phyloP scores from a whole-genome alignment of 2,888 invertebrate species.

The Neoascia interrupta region DNA sequence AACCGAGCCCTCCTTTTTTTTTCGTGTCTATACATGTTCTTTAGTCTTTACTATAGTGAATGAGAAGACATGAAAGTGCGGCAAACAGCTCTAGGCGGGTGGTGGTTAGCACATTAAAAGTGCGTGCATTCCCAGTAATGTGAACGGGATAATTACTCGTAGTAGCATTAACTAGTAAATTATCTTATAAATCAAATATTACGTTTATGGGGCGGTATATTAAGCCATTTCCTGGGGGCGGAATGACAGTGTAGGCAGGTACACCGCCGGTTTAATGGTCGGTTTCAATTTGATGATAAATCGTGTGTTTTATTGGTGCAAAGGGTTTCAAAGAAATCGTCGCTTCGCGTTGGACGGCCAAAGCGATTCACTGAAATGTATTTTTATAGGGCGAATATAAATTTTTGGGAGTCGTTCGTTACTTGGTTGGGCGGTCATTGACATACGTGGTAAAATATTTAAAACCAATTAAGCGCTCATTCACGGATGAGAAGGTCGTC shows the following conservation, averaged over 20 bases:
- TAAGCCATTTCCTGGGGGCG: not conserved
- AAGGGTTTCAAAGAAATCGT: constrained; percentile 13
- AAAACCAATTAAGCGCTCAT: too few relatives aligned
- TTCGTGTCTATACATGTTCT: not conserved
- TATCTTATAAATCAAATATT: constrained; percentile 5
- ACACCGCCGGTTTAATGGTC: too few relatives aligned
- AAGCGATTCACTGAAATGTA: too few relatives aligned
- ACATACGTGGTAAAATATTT: too few relatives aligned
- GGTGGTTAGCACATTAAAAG: constrained; percentile 49
- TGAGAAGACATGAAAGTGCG: constrained; percentile 1
- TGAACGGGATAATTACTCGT: constrained; percentile 1
- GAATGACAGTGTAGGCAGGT: not conserved
- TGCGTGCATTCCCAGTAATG: constrained; percentile 17
- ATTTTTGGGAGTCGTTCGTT: too few relatives aligned
- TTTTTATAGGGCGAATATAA: too few relatives aligned
- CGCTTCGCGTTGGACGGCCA: not conserved
- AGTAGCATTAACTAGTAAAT: not conserved
- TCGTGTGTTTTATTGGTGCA: constrained; percentile 15
- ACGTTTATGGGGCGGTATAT: constrained; percentile 9
- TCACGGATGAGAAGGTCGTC: too few relatives aligned
- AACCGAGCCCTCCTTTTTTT: constrained; percentile 53
- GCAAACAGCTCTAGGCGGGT: constrained; percentile 23
- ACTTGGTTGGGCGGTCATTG: too few relatives aligned
- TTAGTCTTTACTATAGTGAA: constrained; percentile 28
- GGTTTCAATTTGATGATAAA: constrained; percentile 15